Evolutionary conservation across 2,888 invertebrate genomes (phyloP).

Genomic region (Melangyna quadrimaculata): DNA sequence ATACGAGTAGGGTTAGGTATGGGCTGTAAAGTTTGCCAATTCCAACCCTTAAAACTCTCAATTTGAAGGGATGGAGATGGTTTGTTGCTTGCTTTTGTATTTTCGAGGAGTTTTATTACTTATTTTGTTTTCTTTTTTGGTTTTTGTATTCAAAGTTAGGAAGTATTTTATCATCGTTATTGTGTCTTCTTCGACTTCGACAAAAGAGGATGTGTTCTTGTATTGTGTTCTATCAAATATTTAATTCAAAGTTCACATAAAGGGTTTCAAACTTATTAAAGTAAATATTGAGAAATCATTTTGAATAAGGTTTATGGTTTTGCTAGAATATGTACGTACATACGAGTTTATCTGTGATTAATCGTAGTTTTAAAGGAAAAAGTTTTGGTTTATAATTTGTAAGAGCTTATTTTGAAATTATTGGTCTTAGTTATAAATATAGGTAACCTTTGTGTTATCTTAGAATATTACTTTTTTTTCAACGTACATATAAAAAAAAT

Average conservation of each 20-base stretch:
- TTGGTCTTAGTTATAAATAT: neutral
- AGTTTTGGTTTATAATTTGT: neutral
- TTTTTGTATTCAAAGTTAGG: slow-evolving; percentile 28
- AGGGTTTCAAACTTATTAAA: slow-evolving; percentile 42
- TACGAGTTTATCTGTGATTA: no score
- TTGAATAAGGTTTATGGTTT: slow-evolving; percentile 6
- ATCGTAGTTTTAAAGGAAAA: neutral
- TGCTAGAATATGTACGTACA: neutral
- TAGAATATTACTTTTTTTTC: no score
- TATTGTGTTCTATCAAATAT: slow-evolving; percentile 53
- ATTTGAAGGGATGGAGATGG: neutral
- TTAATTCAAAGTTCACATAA: slow-evolving; percentile 62
- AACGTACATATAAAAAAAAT: no score
- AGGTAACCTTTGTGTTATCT: no score
- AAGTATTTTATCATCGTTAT: slow-evolving; percentile 14
- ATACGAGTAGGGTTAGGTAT: neutral
- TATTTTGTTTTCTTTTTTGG: neutral
- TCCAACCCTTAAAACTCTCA: neutral
- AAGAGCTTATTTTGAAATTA: neutral
- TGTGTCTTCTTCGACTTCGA: neutral
- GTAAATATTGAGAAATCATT: slow-evolving; percentile 41
- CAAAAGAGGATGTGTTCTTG: neutral
- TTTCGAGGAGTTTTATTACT: neutral
- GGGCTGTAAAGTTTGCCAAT: slow-evolving; percentile 10
- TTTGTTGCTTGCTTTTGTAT: slow-evolving; percentile 15